Evolutionary conservation across 1,140 invertebrate species (phyloP), one percentile per base, ranked within the genome.

Genomic region (Pseudomyrmex gracilis): DNA sequence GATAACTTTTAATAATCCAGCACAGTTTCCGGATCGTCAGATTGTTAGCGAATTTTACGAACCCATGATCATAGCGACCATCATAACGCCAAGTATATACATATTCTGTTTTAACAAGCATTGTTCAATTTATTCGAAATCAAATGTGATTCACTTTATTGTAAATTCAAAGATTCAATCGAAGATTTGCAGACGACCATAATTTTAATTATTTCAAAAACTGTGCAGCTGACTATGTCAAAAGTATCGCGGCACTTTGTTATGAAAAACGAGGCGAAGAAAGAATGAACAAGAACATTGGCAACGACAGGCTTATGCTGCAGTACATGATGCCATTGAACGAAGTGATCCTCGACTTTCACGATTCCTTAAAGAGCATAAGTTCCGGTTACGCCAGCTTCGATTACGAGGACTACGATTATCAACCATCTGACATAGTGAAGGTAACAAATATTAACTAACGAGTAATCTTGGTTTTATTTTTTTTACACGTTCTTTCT

Each of bases 311-410:
- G 91, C 94, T 99, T 1, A 95, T 99, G 91, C 90, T 99, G 88
- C 97, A 97, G 88, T 98, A 97, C 90, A 94, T 96, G 70, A 94
- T 99, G 49, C 99, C 99, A 9, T 93, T 99, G 2, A 98, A 96
- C 92, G 99, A 99, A 95, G 97, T 99, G 43, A 96, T 99, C 2
- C 92, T 99, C 2, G 98, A 99, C 91, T 99, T 99, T 93, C 98
- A 99, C 93, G 99, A 99, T 93, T 95, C 96, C 34, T 93, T 99
- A 0, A 99, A 99, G 94, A 97, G 97, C 22, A 88, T 98, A 13
- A 97, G 97, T 17, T 99, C 98, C 1, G 99, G 99, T 12, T 99
- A 98, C 95, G 99, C 98, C 10, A 99, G 98, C 93, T 99, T 99
- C 94, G 99, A 99, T 94, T 99, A 99, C 94, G 98, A 99, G 95